A percentile compares a stretch with the other conserved stretches of the same genome.
These are phyloP conservation scores for Dipodomys spectabilis DNA, from an alignment of 2,113 vertebrate species.

Conservation along the genomic window DNA sequence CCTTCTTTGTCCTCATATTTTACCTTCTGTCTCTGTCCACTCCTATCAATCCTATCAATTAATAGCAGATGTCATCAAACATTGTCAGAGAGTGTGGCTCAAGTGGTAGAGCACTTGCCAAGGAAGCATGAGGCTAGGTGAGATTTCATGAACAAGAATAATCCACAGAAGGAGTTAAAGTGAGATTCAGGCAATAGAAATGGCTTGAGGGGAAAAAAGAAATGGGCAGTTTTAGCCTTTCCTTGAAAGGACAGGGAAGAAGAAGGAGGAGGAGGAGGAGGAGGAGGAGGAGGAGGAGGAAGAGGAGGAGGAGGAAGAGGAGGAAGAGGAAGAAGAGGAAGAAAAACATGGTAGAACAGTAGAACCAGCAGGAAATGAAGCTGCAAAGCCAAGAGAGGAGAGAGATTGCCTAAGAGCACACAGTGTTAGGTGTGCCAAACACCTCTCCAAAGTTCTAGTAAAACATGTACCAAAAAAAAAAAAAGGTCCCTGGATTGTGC, in stretches of 20 bases:
- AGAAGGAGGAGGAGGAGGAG: not conserved
- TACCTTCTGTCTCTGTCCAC: not conserved
- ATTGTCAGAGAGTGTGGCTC: too few relatives aligned
- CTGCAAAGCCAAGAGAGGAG: not conserved
- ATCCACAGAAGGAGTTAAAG: not conserved
- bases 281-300: too few relatives aligned
- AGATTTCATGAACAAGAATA: not conserved
- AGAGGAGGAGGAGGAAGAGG: not conserved
- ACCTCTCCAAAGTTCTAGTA: conserved; percentile 29
- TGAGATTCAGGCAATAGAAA: not conserved
- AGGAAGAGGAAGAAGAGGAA: not conserved
- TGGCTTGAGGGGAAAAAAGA: not conserved
- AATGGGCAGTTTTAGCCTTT: not conserved
- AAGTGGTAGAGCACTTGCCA: too few relatives aligned
- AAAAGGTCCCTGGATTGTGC: not conserved
- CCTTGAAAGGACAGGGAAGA: not conserved
- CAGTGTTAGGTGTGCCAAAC: not conserved
- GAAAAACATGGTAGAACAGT: not conserved
- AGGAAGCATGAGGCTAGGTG: not conserved
- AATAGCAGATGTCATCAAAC: not conserved
- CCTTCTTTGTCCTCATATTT: not conserved
- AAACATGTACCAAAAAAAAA: not conserved
- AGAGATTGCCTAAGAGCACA: not conserved
- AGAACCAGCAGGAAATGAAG: not conserved
- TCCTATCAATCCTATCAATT: not conserved